Percentiles rank a stretch among this genome's conserved stretches.
These are phyloP conservation scores for Neolamprologus modestus DNA, from an alignment of 2,113 vertebrate genomes.

Conservation along the genomic window DNA sequence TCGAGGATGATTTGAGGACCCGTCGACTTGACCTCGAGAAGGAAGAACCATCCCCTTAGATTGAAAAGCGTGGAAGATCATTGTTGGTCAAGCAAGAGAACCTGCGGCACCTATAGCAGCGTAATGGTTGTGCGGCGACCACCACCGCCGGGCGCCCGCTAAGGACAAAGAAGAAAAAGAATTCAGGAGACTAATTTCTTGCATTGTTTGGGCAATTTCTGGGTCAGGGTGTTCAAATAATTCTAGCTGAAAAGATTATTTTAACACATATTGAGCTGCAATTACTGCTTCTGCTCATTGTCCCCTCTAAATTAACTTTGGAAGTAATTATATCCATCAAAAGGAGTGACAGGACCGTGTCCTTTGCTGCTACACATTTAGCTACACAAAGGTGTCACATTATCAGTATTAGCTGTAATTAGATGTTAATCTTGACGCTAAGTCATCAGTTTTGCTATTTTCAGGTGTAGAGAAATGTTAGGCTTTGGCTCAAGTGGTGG, in stretches of 20 bases:
- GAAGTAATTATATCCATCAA: background rate
- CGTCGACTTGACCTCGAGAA: background rate
- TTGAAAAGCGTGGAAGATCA: background rate
- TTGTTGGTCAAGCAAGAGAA: background rate
- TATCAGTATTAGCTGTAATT: background rate
- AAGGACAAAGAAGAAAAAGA: background rate
- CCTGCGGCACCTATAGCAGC: background rate
- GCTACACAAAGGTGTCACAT: background rate
- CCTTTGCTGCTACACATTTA: background rate
- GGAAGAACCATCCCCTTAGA: background rate
- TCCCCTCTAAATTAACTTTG: background rate
- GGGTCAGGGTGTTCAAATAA: background rate
- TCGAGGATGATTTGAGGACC: background rate
- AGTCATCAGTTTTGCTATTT: background rate
- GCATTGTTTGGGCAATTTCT: background rate
- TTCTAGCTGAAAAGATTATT: background rate
- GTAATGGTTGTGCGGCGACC: background rate
- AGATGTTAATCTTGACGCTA: background rate
- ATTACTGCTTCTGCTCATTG: background rate
- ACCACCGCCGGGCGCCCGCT: fast-evolving
- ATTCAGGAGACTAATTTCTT: background rate
- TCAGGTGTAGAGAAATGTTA: background rate
- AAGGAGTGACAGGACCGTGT: background rate
- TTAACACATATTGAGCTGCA: background rate
- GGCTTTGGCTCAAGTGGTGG: background rate